These are phyloP conservation scores for Microhierax caerulescens DNA, from an alignment of 2,797 vertebrate species.

Conservation along the genomic window DNA sequence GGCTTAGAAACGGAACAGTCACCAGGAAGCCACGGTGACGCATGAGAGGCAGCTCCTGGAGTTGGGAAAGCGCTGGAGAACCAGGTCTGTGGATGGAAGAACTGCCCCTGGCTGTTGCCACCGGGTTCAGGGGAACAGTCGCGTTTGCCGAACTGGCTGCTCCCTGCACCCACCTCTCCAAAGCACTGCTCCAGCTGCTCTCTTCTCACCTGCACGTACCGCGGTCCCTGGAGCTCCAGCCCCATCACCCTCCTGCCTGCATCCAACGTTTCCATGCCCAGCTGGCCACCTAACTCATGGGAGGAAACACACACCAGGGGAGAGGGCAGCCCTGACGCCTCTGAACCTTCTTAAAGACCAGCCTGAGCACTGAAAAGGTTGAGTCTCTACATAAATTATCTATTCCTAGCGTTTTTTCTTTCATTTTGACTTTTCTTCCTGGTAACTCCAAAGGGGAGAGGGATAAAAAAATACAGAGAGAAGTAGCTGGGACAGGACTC, in stretches of 20 bases:
- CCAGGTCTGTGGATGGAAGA: background rate
- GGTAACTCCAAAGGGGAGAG: background rate
- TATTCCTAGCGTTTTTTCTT: background rate
- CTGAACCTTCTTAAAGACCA: background rate
- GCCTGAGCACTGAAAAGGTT: background rate
- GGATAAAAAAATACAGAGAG: background rate
- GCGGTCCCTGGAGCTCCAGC: background rate
- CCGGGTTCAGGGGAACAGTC: background rate
- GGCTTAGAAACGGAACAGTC: background rate
- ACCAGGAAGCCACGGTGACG: fast-evolving
- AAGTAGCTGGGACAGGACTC: background rate
- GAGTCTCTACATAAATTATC: background rate
- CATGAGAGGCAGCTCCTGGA: background rate
- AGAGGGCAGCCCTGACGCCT: background rate
- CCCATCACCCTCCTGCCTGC: background rate
- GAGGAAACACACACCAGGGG: background rate
- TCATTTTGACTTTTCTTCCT: background rate
- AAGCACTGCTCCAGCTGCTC: background rate
- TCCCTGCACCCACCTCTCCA: background rate
- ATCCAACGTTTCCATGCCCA: background rate
- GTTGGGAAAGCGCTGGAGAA: background rate
- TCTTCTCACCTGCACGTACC: background rate
- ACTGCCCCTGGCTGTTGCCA: background rate
- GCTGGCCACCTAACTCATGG: background rate
- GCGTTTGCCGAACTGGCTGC: background rate